Evolutionary conservation across 2,113 vertebrate genomes (phyloP).

Genomic region (Poeciliopsis occidentalis): DNA sequence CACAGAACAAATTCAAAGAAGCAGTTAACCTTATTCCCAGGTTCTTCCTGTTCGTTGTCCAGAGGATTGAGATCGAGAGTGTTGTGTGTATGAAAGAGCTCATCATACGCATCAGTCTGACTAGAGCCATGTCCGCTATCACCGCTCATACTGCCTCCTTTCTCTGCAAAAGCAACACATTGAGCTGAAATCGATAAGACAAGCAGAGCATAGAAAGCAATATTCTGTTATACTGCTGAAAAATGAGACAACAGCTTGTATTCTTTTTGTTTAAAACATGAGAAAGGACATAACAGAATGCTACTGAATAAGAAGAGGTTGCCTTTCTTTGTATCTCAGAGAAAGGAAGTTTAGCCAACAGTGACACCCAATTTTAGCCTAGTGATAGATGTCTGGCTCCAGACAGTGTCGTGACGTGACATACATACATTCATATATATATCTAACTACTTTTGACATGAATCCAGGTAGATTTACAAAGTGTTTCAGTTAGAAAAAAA

Average conservation of each 20-base stretch:
- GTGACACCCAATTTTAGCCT: not conserved
- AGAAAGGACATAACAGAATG: not conserved
- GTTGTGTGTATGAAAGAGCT: slow-evolving; percentile 86
- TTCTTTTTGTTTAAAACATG: not conserved
- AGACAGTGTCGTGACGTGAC: too few relatives aligned
- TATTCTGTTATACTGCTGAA: not conserved
- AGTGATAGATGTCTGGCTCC: not conserved
- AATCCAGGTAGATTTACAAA: not conserved
- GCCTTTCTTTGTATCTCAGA: not conserved
- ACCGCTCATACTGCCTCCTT: slow-evolving; percentile 76
- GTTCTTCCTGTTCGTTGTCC: slow-evolving; percentile 82
- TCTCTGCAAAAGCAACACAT: slow-evolving; percentile 71
- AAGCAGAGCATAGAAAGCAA: slow-evolving; percentile 27
- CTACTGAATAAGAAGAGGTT: not conserved
- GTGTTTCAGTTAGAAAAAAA: not conserved
- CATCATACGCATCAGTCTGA: slow-evolving; percentile 86
- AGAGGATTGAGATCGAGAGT: slow-evolving; percentile 80
- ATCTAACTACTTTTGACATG: not conserved
- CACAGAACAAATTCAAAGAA: not conserved
- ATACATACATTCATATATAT: too few relatives aligned
- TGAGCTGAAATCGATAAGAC: slow-evolving; percentile 18
- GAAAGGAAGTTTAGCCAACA: not conserved
- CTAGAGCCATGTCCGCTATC: slow-evolving; percentile 81
- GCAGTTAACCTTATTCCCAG: slow-evolving; percentile 76
- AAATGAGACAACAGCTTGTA: not conserved